These are phyloP conservation scores for Acromyrmex heyeri DNA, from an alignment of 1,140 invertebrate species.

Conservation along the genomic window DNA sequence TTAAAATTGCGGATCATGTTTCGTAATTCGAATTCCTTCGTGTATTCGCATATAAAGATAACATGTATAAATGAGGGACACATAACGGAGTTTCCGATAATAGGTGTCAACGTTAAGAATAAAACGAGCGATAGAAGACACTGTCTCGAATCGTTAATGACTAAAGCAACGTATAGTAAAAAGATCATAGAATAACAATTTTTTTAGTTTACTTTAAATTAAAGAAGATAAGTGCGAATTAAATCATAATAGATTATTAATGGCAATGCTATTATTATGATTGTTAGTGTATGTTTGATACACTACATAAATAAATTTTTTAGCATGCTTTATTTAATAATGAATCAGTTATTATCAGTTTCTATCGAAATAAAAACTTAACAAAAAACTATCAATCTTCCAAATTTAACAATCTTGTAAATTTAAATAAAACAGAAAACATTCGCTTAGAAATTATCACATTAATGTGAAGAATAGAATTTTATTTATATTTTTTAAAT, in stretches of 20 bases:
- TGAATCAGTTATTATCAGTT: neutral
- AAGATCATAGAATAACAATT: neutral
- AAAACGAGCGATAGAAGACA: conserved; percentile 21
- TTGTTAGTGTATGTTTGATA: neutral
- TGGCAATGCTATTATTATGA: neutral
- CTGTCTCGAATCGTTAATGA: conserved; percentile 31
- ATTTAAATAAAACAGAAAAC: neutral
- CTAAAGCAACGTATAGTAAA: neutral
- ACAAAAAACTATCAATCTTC: neutral
- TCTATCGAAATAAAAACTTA: neutral
- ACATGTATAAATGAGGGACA: conserved; percentile 32
- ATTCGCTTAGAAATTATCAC: neutral
- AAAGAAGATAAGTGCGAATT: neutral
- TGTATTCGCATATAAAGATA: conserved; percentile 24
- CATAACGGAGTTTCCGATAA: conserved; percentile 47
- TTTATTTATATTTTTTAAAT: neutral
- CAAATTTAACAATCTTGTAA: neutral
- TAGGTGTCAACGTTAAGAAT: conserved; percentile 52
- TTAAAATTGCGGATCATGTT: conserved; percentile 18
- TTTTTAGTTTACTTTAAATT: neutral
- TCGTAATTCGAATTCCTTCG: conserved; percentile 39
- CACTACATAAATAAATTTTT: neutral
- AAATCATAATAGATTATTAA: conserved; percentile 1
- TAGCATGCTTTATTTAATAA: neutral
- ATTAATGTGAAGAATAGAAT: neutral